These are phyloP conservation scores for Busseola fusca DNA, from an alignment of 2,888 invertebrate species.

Conservation along the genomic window DNA sequence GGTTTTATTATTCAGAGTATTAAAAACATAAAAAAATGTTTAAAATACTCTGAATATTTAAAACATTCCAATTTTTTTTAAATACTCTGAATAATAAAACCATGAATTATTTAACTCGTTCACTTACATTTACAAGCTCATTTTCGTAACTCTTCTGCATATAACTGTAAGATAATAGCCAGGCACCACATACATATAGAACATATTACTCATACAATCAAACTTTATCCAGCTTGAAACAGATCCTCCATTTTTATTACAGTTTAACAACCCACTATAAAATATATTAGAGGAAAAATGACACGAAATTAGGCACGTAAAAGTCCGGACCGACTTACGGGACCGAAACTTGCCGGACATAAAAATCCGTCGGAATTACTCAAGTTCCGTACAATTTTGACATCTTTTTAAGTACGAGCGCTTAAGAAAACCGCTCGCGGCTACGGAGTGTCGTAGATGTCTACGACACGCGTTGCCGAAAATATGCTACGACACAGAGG, in stretches of 20 bases:
- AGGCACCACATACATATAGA: constrained; percentile 11
- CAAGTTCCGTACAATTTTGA: constrained; percentile 58
- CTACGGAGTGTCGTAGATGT: constrained; percentile 53
- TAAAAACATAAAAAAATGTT: too few species aligned
- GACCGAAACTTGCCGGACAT: constrained; percentile 48
- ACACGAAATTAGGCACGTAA: constrained; percentile 57
- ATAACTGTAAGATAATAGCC: constrained; percentile 14
- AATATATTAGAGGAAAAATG: constrained; percentile 56
- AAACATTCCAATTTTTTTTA: too few species aligned
- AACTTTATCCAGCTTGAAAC: constrained; percentile 25
- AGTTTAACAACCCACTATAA: constrained; percentile 56
- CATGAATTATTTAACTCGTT: background rate
- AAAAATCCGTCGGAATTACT: constrained; percentile 58
- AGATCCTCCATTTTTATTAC: constrained; percentile 47
- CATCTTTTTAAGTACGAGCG: constrained; percentile 58
- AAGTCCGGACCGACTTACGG: constrained; percentile 45
- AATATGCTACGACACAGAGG: too few species aligned
- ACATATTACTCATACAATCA: constrained; percentile 25
- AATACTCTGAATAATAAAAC: background rate
- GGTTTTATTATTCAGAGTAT: too few species aligned
- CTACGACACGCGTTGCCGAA: too few species aligned
- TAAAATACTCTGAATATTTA: too few species aligned
- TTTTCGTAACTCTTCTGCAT: constrained; percentile 5
- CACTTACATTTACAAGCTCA: background rate
- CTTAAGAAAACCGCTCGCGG: constrained; percentile 58